phyloP scores from a whole-genome alignment of 2,113 vertebrate genomes.

The Oncorhynchus clarkii region DNA sequence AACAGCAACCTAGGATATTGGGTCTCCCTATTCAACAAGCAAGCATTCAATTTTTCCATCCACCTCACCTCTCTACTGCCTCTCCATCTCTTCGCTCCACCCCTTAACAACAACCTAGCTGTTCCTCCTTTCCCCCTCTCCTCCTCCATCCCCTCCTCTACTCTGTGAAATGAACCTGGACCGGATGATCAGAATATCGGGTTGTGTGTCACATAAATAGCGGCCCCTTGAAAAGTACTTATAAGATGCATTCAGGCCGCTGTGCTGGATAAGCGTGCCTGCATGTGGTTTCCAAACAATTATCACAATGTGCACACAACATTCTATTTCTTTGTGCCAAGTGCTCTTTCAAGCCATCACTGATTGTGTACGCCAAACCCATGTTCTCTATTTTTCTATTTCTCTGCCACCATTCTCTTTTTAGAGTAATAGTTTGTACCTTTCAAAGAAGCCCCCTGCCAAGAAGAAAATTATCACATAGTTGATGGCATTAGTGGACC shows the following conservation, averaged over 20 bases:
- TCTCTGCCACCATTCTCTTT: not conserved
- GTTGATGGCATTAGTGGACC: not conserved
- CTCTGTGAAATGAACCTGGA: conserved; percentile 19
- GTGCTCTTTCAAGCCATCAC: not conserved
- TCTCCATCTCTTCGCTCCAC: not conserved
- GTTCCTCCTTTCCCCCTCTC: not conserved
- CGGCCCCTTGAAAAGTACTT: not conserved
- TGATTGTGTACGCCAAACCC: not conserved
- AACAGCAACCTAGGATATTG: not conserved
- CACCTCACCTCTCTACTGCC: not conserved
- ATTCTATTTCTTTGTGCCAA: not conserved
- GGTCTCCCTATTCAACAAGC: not conserved
- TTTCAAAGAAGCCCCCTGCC: not conserved
- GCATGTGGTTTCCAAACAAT: not conserved
- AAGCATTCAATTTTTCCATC: too few species aligned
- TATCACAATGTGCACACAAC: not conserved
- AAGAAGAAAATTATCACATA: not conserved
- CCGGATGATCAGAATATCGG: conserved; percentile 5
- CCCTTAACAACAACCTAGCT: not conserved
- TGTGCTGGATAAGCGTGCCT: not conserved
- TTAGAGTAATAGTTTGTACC: not conserved
- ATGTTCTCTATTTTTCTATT: not conserved
- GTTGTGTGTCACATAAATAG: conserved; percentile 1
- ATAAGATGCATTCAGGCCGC: not conserved
- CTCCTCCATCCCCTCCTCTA: not conserved